Base-by-base conservation (phyloP, 2,113 vertebrate genomes). In the Hippotragus niger region DNA sequence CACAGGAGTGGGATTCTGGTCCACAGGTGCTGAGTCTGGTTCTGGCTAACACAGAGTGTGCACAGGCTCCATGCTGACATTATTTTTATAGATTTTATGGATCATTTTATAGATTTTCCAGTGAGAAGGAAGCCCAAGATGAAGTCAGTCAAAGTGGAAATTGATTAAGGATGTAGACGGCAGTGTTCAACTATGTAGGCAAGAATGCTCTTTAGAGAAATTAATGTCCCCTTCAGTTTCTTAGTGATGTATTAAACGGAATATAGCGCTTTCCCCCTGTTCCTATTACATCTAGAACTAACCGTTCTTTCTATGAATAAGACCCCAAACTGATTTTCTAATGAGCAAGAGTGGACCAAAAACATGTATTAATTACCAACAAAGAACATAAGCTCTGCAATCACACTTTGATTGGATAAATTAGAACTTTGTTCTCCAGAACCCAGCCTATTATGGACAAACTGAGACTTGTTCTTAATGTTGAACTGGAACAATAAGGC, bases 211-310 rank as follows among this genome's bases (percentile, higher is more conserved):
- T 84, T 90, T 84, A 93, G 45, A 81, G 92, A 67, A 88, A 78
- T 53, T 14, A 88, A 81, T 47, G 71, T 52, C 67, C 76, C n/a
- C 85, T 96, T 93, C 33, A n/a, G 71, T 82, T 97, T 94, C 87
- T 89, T 55, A 15, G 50, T 10, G 7, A n/a, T 45, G 40, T 21
- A n/a, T 33, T 67, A 92, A 92, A 92, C n/a, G 6, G 33, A 78
- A 53, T 83, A 92, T 71, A 47, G 27, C 31, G 81, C 58, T 96
- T 43, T 11, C 36, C 29, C 47, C 45, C 4, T 5, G 3, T 76
- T 89, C 40, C 57, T 31, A 71, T 87, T 95, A 82, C 58, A 7
- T 84, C 29, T 58, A 92, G 60, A 96, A 88, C 83, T 80, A 53
- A 50, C 10, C 0, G 1, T 91, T 95, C 14, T 83, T 89, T 74